phyloP scores from a whole-genome alignment of 2,113 vertebrate genomes.

The Tachysurus vachellii region DNA sequence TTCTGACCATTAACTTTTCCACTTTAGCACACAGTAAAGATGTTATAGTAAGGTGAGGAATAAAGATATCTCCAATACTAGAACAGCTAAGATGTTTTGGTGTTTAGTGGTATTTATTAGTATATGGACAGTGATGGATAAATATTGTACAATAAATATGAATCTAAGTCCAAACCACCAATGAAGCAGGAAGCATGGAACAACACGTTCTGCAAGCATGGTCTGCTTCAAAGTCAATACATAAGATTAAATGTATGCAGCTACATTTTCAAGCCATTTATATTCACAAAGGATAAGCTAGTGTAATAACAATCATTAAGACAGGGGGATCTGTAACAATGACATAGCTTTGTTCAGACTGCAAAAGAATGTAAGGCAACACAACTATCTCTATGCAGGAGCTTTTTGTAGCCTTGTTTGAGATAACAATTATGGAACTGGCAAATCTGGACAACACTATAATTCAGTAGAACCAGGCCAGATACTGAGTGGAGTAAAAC shows the following conservation, averaged over 20 bases:
- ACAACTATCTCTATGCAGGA: constrained; percentile 15
- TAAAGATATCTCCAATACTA: not conserved
- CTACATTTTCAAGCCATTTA: constrained; percentile 45
- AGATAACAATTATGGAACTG: constrained; percentile 29
- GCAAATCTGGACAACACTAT: constrained; percentile 16
- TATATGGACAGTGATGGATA: not conserved
- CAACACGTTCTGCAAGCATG: not conserved
- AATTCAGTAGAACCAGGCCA: not conserved
- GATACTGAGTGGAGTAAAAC: not conserved
- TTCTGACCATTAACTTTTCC: not conserved
- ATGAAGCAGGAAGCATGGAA: constrained; percentile 29
- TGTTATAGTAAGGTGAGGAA: not conserved
- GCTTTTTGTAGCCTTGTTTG: constrained; percentile 30
- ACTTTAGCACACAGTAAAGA: not conserved
- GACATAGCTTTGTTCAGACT: constrained; percentile 32
- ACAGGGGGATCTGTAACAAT: constrained; percentile 31
- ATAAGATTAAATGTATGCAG: constrained; percentile 43
- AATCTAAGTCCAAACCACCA: constrained; percentile 36
- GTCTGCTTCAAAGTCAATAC: constrained; percentile 15
- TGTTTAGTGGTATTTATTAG: not conserved
- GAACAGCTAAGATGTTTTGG: not conserved
- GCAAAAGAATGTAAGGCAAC: constrained; percentile 21
- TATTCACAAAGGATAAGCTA: constrained; percentile 47
- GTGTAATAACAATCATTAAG: constrained; percentile 47
- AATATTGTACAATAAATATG: not conserved